phyloP scores from a whole-genome alignment of 1,140 invertebrate genomes.

The Apocrypta bakeri region DNA sequence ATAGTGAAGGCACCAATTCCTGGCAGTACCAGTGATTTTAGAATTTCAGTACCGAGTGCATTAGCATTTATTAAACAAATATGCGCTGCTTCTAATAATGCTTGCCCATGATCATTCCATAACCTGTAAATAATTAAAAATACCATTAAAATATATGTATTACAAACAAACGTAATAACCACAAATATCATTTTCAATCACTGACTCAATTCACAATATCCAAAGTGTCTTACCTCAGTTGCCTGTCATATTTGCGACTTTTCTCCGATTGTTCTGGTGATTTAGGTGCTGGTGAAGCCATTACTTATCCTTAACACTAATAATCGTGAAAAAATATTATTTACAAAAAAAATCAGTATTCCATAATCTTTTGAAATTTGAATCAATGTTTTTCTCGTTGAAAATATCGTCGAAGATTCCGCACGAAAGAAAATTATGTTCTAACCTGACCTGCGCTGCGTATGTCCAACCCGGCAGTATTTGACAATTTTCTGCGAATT shows the following conservation, averaged over 20 bases:
- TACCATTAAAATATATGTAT: neutral
- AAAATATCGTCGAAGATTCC: conserved; percentile 8
- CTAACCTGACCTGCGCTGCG: conserved; percentile 18
- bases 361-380: neutral
- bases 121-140: conserved; percentile 76
- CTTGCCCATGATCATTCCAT: conserved; percentile 98
- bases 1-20: conserved; percentile 98
- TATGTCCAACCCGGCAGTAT: too few relatives aligned
- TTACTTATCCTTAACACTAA: conserved; percentile 58
- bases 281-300: conserved; percentile 86
- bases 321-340: neutral
- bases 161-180: neutral
- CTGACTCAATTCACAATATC: conserved; percentile 22
- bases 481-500: neutral
- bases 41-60: conserved; percentile 93
- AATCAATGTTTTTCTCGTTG: neutral
- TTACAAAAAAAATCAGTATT: neutral
- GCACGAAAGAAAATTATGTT: neutral
- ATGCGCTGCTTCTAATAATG: conserved; percentile 88
- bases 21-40: conserved; percentile 95
- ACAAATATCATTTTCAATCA: conserved; percentile 29
- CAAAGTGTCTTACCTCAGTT: conserved; percentile 80
- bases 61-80: conserved; percentile 97
- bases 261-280: conserved; percentile 88
- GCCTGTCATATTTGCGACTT: conserved; percentile 90